phyloP scores from a whole-genome alignment of 2,888 invertebrate species.

The Xestia sexstrigata region DNA sequence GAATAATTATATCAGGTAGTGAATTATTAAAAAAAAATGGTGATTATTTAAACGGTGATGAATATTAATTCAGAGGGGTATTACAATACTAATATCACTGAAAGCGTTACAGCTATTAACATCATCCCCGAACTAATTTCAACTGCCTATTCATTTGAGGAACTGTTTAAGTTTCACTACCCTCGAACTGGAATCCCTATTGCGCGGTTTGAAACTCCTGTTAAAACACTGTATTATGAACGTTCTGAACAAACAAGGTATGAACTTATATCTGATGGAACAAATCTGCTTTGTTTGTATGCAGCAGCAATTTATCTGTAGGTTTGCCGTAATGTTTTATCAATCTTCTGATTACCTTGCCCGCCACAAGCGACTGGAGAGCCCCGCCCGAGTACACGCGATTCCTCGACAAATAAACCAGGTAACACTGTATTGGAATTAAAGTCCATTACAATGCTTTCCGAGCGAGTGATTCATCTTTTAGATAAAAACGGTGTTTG shows the following conservation, averaged over 20 bases:
- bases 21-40: conserved; percentile 48
- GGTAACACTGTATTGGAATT: conserved; percentile 53
- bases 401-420: conserved; percentile 60
- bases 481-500: conserved; percentile 18
- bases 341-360: conserved; percentile 78
- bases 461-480: conserved; percentile 50
- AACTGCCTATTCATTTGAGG: conserved; percentile 53
- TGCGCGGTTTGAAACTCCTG: conserved; percentile 53
- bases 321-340: conserved; percentile 77
- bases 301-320: conserved; percentile 71
- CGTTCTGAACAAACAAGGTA: conserved; percentile 57
- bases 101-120: conserved; percentile 41
- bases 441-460: conserved; percentile 50
- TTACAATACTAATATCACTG: conserved; percentile 43
- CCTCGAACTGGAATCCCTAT: conserved; percentile 54
- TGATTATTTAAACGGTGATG: conserved; percentile 24
- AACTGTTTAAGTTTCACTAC: conserved; percentile 61
- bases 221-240: conserved; percentile 50
- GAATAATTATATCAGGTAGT: conserved; percentile 47
- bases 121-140: conserved; percentile 58
- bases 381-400: conserved; percentile 75
- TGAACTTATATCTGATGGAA: conserved; percentile 70
- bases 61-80: conserved; percentile 37
- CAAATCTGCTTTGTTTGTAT: conserved; percentile 74
- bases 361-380: conserved; percentile 59